A percentile compares a stretch with the other conserved stretches of the same genome.
phyloP scores from a whole-genome alignment of 2,113 vertebrate genomes.

The Aythya baeri region DNA sequence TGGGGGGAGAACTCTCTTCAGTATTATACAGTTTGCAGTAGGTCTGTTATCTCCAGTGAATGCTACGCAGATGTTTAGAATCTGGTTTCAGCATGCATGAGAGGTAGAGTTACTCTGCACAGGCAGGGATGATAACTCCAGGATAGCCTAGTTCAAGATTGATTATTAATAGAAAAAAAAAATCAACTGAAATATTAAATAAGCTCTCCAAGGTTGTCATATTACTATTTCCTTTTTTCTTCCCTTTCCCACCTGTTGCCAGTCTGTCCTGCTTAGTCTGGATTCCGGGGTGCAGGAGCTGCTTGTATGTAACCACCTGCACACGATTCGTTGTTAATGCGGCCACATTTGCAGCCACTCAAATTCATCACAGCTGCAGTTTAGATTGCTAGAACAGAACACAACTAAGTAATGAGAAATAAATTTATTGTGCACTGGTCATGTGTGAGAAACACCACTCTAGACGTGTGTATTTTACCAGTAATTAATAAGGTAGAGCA shows the following conservation, averaged over 20 bases:
- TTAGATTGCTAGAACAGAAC: constrained; percentile 53
- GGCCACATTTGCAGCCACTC: background rate
- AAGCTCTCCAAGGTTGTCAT: background rate
- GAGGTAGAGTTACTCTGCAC: background rate
- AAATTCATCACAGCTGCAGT: constrained; percentile 54
- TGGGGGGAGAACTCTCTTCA: background rate
- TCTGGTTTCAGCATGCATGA: background rate
- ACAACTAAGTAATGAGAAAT: constrained; percentile 50
- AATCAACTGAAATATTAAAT: background rate
- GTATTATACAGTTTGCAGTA: background rate
- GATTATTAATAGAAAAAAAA: background rate
- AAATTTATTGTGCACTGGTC: background rate
- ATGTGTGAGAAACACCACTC: constrained; percentile 28
- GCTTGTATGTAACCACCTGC: background rate
- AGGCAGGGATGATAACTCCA: background rate
- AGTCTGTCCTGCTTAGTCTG: background rate
- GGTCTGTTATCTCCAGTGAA: background rate
- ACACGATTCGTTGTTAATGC: constrained; percentile 9
- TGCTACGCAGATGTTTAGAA: background rate
- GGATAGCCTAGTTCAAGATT: background rate
- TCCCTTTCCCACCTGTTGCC: background rate
- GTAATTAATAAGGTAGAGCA: constrained; percentile 11
- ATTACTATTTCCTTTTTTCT: background rate
- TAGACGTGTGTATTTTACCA: constrained; percentile 7
- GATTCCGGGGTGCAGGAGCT: background rate